Conservation (phyloP, 2,888 invertebrate genomes). For the Caenorhabditis zanzibari region DNA sequence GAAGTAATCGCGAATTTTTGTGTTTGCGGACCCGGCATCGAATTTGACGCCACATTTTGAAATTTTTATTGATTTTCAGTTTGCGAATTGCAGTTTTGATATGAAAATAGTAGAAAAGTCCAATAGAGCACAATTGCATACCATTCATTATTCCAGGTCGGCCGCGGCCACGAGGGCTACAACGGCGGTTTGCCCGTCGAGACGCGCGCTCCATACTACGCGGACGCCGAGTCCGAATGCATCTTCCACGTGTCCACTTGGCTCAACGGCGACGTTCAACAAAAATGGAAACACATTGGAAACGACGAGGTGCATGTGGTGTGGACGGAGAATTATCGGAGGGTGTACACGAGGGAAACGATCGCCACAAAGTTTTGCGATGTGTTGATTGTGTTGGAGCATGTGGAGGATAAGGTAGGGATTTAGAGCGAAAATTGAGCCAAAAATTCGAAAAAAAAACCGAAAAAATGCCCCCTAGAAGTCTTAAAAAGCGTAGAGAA, state of each 20-base stretch:
- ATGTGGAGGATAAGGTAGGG: slow-evolving; percentile 66
- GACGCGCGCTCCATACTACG: slow-evolving; percentile 92
- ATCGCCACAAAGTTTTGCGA: slow-evolving; percentile 99
- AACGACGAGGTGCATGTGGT: slow-evolving; percentile 93
- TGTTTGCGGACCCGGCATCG: no score
- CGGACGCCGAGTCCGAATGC: slow-evolving; percentile 86
- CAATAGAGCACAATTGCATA: no score
- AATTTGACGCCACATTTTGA: no score
- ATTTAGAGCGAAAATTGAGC: neutral
- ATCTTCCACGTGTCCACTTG: slow-evolving; percentile 97
- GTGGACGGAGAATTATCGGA: slow-evolving; percentile 96
- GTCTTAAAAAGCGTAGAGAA: no score
- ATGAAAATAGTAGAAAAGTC: no score
- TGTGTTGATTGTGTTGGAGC: slow-evolving; percentile 96
- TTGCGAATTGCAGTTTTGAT: no score
- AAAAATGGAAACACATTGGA: slow-evolving; percentile 83
- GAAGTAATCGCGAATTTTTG: no score
- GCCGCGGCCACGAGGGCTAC: slow-evolving; percentile 89
- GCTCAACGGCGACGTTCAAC: slow-evolving; percentile 88
- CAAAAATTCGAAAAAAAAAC: neutral
- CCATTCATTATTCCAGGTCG: slow-evolving; percentile 86
- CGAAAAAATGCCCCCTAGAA: no score
- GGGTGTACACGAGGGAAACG: slow-evolving; percentile 95
- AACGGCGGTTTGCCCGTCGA: slow-evolving; percentile 92
- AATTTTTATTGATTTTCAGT: no score